Evolutionary conservation across 2,888 invertebrate species (phyloP).

Genomic region (Oscheius sp.): DNA sequence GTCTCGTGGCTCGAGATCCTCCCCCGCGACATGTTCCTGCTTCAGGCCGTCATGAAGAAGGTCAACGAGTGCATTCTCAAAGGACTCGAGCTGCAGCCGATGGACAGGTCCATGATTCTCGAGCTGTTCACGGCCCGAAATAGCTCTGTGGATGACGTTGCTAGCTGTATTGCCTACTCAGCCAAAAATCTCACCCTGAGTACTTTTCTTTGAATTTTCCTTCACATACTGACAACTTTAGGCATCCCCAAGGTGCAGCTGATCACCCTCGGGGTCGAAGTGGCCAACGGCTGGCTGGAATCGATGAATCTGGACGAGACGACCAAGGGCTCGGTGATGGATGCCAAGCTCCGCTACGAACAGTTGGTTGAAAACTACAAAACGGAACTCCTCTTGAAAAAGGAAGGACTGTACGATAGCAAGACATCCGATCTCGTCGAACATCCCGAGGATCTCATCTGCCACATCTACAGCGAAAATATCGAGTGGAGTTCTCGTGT

Average conservation of each 20-base stretch:
- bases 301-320: not conserved
- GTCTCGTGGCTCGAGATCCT: slow-evolving; percentile 44
- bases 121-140: not conserved
- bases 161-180: slow-evolving; percentile 46
- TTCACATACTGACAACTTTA: slow-evolving; percentile 2
- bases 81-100: slow-evolving; percentile 5
- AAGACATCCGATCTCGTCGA: slow-evolving; percentile 48
- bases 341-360: slow-evolving; percentile 43
- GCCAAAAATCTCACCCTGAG: slow-evolving; percentile 51
- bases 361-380: slow-evolving; percentile 49
- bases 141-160: slow-evolving; percentile 35
- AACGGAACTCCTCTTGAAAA: slow-evolving; percentile 51
- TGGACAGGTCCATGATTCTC: not conserved
- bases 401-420: slow-evolving; percentile 46
- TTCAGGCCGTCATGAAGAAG: slow-evolving; percentile 40
- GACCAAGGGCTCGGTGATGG: slow-evolving; percentile 39
- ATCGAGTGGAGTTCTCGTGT: slow-evolving; percentile 53
- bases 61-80: slow-evolving; percentile 17
- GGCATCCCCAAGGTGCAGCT: slow-evolving; percentile 49
- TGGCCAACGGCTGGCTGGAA: slow-evolving; percentile 42
- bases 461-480: slow-evolving; percentile 51
- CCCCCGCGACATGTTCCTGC: slow-evolving; percentile 48
- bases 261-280: slow-evolving; percentile 45
- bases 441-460: slow-evolving; percentile 51
- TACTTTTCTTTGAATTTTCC: slow-evolving; percentile 1